These are phyloP conservation scores for Drosophila tani DNA, from an alignment of 1,140 invertebrate species.

Conservation along the genomic window DNA sequence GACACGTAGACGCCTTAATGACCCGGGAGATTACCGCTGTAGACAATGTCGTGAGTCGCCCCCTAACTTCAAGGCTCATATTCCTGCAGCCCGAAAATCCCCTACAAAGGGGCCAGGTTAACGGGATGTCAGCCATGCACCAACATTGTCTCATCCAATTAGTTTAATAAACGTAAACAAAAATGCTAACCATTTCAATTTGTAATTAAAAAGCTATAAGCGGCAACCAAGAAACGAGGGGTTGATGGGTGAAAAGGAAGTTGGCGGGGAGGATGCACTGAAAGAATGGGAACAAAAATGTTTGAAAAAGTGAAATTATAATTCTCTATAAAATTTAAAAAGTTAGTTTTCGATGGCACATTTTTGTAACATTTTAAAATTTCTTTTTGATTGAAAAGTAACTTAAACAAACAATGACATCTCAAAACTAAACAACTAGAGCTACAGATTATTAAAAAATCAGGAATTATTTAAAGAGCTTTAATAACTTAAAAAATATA, in stretches of 20 bases:
- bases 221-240: conserved; percentile 43
- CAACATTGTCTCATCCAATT: conserved; percentile 49
- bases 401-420: too few species aligned
- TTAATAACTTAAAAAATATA: too few species aligned
- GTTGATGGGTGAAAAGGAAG: conserved; percentile 17
- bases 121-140: conserved; percentile 26
- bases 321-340: neutral
- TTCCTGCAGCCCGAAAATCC: conserved; percentile 24
- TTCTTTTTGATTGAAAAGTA: neutral
- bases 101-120: conserved; percentile 14
- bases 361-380: neutral
- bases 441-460: too few species aligned
- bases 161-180: conserved; percentile 63
- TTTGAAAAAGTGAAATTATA: too few species aligned
- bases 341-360: too few species aligned
- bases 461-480: too few species aligned
- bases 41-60: conserved; percentile 39
- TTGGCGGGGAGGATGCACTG: conserved; percentile 6
- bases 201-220: conserved; percentile 76
- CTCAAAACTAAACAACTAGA: too few species aligned
- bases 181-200: conserved; percentile 53
- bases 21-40: conserved; percentile 71
- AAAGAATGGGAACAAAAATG: neutral
- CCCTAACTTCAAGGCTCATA: conserved; percentile 14
- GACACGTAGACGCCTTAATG: conserved; percentile 79